A percentile compares a stretch with the other conserved stretches of the same genome.
phyloP scores from a whole-genome alignment of 2,888 invertebrate genomes.

The Tortricodes alternella region DNA sequence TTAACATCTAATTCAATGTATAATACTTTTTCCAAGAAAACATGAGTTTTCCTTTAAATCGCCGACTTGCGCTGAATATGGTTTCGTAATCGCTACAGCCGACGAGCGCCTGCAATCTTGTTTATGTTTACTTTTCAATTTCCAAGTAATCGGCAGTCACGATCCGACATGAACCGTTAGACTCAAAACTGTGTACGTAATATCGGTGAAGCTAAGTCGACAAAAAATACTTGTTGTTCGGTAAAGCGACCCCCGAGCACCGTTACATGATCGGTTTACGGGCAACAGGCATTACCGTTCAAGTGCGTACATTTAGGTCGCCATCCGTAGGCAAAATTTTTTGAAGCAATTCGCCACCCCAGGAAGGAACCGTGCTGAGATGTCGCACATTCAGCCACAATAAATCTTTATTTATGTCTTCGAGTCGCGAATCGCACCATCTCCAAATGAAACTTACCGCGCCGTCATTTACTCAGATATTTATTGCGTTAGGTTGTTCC shows the following conservation, averaged over 20 bases:
- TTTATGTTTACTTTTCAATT: slow-evolving; percentile 59
- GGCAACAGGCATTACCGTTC: slow-evolving; percentile 24
- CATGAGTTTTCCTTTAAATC: slow-evolving; percentile 61
- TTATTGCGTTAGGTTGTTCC: slow-evolving; percentile 60
- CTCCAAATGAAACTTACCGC: slow-evolving; percentile 48
- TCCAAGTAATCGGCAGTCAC: slow-evolving; percentile 64
- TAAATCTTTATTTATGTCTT: slow-evolving; percentile 59
- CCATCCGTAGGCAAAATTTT: slow-evolving; percentile 30
- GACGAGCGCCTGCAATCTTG: slow-evolving; percentile 47
- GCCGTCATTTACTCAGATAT: slow-evolving; percentile 60
- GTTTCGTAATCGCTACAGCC: slow-evolving; percentile 39
- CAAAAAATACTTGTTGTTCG: slow-evolving; percentile 29
- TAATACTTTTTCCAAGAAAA: slow-evolving; percentile 62
- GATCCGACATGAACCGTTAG: slow-evolving; percentile 54
- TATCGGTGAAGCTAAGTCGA: slow-evolving; percentile 35
- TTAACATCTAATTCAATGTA: slow-evolving; percentile 45
- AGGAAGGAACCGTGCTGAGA: slow-evolving; percentile 13
- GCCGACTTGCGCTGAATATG: slow-evolving; percentile 48
- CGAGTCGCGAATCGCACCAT: slow-evolving; percentile 43
- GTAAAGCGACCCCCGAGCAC: slow-evolving; percentile 21
- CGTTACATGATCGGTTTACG: slow-evolving; percentile 22
- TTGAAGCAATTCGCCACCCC: slow-evolving; percentile 30
- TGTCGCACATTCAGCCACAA: slow-evolving; percentile 37
- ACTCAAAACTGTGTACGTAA: slow-evolving; percentile 50
- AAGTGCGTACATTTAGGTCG: slow-evolving; percentile 25